Conservation (phyloP, 2,797 vertebrate genomes). For the Parauchenoglanis ngamensis region DNA sequence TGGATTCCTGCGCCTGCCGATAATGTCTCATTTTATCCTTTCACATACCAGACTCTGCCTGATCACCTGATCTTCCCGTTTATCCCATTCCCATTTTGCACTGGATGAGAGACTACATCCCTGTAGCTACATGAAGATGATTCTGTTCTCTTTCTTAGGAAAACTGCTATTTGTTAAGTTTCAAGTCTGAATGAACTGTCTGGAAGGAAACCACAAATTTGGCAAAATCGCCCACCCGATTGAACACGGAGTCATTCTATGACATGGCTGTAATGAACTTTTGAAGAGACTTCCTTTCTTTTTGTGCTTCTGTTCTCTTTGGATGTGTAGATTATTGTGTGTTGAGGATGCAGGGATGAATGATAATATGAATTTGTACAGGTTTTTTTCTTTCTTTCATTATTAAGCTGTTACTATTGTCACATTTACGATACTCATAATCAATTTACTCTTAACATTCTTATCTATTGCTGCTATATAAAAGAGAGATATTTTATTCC, state of each 20-base stretch:
- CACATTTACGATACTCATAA: conserved; percentile 37
- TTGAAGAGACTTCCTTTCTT: conserved; percentile 28
- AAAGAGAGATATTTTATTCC: conserved; percentile 65
- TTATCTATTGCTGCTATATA: conserved; percentile 71
- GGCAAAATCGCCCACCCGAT: conserved; percentile 18
- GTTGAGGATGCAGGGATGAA: conserved; percentile 38
- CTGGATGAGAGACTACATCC: conserved; percentile 70
- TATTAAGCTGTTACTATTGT: conserved; percentile 46
- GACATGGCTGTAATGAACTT: conserved; percentile 32
- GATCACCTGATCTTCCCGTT: conserved; percentile 19
- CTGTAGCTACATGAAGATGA: conserved; percentile 45
- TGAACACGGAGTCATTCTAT: conserved; percentile 30
- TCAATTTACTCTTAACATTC: conserved; percentile 46
- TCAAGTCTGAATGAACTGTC: conserved; percentile 38
- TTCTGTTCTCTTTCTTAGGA: conserved; percentile 23
- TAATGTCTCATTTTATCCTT: conserved; percentile 65
- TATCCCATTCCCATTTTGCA: conserved; percentile 69
- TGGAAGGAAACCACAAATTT: conserved; percentile 42
- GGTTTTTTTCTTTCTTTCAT: conserved; percentile 40
- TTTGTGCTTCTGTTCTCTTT: conserved; percentile 18
- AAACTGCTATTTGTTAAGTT: conserved; percentile 51
- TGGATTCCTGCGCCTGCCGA: conserved; percentile 94
- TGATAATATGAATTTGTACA: conserved; percentile 52
- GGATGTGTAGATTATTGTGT: conserved; percentile 14
- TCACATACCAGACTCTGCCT: conserved; percentile 20